Percentiles rank a stretch among this genome's conserved stretches.
Evolutionary conservation across 1,140 invertebrate genomes (phyloP).

Genomic region (Kradibia gibbosae): DNA sequence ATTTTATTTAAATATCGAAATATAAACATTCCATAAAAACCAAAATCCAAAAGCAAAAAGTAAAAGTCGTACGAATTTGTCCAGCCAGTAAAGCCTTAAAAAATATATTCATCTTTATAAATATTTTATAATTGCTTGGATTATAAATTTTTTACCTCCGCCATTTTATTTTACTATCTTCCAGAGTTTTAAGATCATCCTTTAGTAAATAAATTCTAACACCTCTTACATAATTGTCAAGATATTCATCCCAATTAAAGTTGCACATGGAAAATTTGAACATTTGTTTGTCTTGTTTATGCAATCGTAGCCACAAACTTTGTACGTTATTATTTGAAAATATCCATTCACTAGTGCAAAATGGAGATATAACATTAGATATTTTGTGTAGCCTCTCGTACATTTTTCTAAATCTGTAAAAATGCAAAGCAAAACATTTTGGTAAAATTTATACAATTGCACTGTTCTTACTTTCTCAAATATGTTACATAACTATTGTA

Average conservation of each 20-base stretch:
- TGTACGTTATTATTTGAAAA: slow-evolving; percentile 80
- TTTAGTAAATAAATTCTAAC: slow-evolving; percentile 81
- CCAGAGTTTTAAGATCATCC: slow-evolving; percentile 79
- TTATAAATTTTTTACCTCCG: slow-evolving; percentile 71
- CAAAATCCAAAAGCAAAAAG: slow-evolving; percentile 52
- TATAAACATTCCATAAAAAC: slow-evolving; percentile 57
- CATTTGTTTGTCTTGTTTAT: slow-evolving; percentile 75
- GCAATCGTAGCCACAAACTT: slow-evolving; percentile 74
- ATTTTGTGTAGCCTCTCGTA: slow-evolving; percentile 86
- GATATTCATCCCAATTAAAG: slow-evolving; percentile 81
- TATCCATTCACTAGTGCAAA: slow-evolving; percentile 80
- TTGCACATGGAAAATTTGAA: slow-evolving; percentile 81
- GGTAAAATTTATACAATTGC: not conserved
- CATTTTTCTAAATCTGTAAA: slow-evolving; percentile 76
- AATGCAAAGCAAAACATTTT: not conserved
- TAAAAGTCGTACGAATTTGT: slow-evolving; percentile 67
- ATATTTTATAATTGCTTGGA: slow-evolving; percentile 35
- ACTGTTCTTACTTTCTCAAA: not conserved
- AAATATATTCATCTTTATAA: slow-evolving; percentile 41
- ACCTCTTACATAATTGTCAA: slow-evolving; percentile 78
- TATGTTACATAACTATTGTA: too few relatives aligned
- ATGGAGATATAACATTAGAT: slow-evolving; percentile 80
- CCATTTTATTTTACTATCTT: slow-evolving; percentile 75
- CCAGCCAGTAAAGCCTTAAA: slow-evolving; percentile 73
- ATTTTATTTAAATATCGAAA: slow-evolving; percentile 16